Evolutionary conservation across 2,888 invertebrate species (phyloP).

Genomic region (Brachyopa scutellaris): DNA sequence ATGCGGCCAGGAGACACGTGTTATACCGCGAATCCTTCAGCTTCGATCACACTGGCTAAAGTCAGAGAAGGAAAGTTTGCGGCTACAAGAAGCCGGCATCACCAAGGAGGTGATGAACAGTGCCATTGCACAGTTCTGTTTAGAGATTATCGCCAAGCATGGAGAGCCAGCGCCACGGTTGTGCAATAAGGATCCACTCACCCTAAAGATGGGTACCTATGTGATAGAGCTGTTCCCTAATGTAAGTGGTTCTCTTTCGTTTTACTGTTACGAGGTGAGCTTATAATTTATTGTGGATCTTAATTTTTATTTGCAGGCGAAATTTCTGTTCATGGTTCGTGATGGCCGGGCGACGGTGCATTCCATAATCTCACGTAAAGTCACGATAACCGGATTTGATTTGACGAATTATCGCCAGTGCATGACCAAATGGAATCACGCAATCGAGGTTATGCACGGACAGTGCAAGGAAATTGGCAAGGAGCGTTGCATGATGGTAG

Average conservation of each 20-base stretch:
- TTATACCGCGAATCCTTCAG: constrained; percentile 97
- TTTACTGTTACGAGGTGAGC: not conserved
- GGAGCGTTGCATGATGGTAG: constrained; percentile 89
- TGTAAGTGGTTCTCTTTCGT: constrained; percentile 78
- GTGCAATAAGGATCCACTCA: constrained; percentile 99
- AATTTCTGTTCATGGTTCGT: constrained; percentile 98
- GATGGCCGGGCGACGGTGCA: constrained; percentile 99
- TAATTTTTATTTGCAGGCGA: constrained; percentile 83
- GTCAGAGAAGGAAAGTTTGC: constrained; percentile 94
- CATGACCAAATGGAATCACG: constrained; percentile 97
- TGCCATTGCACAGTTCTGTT: constrained; percentile 97
- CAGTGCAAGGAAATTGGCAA: constrained; percentile 93
- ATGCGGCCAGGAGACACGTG: constrained; percentile 98
- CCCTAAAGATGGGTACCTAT: constrained; percentile 97
- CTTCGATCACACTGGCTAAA: constrained; percentile 97
- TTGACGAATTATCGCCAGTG: constrained; percentile 96
- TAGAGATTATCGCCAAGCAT: constrained; percentile 97
- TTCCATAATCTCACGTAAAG: constrained; percentile 98
- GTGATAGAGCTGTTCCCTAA: constrained; percentile 97
- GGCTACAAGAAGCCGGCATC: constrained; percentile 96
- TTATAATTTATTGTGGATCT: too few species aligned
- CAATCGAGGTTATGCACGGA: constrained; percentile 96
- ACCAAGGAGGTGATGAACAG: constrained; percentile 95
- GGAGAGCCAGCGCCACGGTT: constrained; percentile 96
- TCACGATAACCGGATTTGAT: constrained; percentile 92